Evolutionary conservation across 2,113 vertebrate species (phyloP), one percentile per base, ranked within the genome.

Genomic region (Gnathonemus echidnorhynchus): DNA sequence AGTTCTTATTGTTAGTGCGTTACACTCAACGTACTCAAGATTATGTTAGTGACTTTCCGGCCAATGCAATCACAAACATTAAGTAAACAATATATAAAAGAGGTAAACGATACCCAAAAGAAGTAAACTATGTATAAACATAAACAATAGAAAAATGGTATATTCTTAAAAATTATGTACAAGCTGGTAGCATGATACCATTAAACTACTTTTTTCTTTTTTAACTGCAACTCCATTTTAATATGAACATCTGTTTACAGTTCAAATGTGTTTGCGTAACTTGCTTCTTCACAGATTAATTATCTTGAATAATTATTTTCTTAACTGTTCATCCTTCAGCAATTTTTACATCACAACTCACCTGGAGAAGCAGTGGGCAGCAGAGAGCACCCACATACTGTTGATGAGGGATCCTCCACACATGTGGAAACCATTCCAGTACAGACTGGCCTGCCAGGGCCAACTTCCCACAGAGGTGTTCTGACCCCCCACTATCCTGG

Each of bases 391-490:
- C 95, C 95, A 95, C 89, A 91, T 91, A 2, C 91, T 89, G 10
- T 93, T 70, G 89, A 95, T 92, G 89, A 95, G 92, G 31, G 93
- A 91, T 83, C 92, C 94, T 1, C 92, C 94, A 53, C 62, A 66
- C 3, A 66, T 4, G 9, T 27, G n/a, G 10, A 27, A 66, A n/a
- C 62, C 62, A 66, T 66, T 31, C 62, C 8, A 27, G n/a, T 66
- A 27, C n/a, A 66, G 62, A 66, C 3, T 66, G 62, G n/a, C 62
- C 62, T 11, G 62, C 62, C 62, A 66, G 62, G 62, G 62, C 62
- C 62, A 66, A 27, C 58, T 66, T 66, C 8, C 62, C n/a, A 10
- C 24, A 11, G 62, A 31, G 62, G 9, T 27, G n/a, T 66, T 27
- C 62, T 66, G 9, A 27, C n/a, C 62, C 9, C 62, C 24, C 62